Evolutionary conservation across 2,113 vertebrate species (phyloP).

Genomic region (Catagonus wagneri): DNA sequence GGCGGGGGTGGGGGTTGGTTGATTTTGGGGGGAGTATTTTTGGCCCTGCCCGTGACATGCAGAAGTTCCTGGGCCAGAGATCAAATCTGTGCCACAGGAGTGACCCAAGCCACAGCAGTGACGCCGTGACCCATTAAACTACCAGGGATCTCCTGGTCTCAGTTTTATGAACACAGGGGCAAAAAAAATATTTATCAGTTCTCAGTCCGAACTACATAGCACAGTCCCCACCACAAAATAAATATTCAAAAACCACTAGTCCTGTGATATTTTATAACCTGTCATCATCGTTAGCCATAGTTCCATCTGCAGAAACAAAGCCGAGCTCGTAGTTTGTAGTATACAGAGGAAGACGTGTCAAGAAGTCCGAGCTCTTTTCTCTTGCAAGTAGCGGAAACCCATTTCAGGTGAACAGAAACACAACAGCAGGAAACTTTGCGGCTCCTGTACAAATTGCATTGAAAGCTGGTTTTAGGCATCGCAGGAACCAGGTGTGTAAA

Average conservation of each 20-base stretch:
- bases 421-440: not conserved
- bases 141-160: not conserved
- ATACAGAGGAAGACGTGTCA: too few species aligned
- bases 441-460: not conserved
- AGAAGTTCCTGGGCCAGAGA: too few species aligned
- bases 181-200: not conserved
- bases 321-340: not conserved
- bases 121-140: too few species aligned
- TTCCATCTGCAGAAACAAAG: not conserved
- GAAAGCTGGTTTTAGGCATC: fast-evolving
- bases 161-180: not conserved
- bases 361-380: not conserved
- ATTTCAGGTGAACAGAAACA: not conserved
- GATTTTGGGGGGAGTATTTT: too few species aligned
- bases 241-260: not conserved
- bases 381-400: not conserved
- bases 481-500: not conserved
- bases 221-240: not conserved
- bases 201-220: not conserved
- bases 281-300: not conserved
- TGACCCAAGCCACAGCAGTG: too few species aligned
- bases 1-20: too few species aligned
- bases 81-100: too few species aligned
- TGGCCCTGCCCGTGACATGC: too few species aligned
- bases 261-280: not conserved